Percentiles rank a stretch among this genome's conserved stretches.
These are phyloP conservation scores for Drosophila gaucha DNA, from an alignment of 2,888 invertebrate species.

Conservation along the genomic window DNA sequence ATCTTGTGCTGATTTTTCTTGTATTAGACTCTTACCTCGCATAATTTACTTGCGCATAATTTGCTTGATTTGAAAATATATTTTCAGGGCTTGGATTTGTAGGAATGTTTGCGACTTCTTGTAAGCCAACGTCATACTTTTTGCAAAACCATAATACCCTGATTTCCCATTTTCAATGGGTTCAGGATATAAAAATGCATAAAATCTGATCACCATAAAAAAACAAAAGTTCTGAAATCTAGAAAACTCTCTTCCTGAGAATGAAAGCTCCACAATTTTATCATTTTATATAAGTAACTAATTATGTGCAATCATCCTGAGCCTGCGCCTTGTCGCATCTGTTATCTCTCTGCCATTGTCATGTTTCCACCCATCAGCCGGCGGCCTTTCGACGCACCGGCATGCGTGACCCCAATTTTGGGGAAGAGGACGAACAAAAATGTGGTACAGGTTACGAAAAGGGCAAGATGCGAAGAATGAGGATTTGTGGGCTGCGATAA, in stretches of 20 bases:
- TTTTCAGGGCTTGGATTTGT: too few relatives aligned
- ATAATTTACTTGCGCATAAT: too few relatives aligned
- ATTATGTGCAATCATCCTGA: slow-evolving; percentile 30
- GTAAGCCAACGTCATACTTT: too few relatives aligned
- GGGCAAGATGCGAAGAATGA: slow-evolving; percentile 39
- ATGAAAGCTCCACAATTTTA: neutral
- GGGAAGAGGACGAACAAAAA: slow-evolving; percentile 25
- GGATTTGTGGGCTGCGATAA: slow-evolving; percentile 68
- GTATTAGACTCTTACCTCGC: too few relatives aligned
- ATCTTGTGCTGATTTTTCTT: too few relatives aligned
- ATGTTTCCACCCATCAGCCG: slow-evolving; percentile 20
- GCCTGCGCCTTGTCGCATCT: slow-evolving; percentile 27
- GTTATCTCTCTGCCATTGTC: slow-evolving; percentile 35
- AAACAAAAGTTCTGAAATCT: too few relatives aligned
- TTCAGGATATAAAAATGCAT: too few relatives aligned
- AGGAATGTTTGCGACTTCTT: too few relatives aligned
- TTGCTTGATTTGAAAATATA: too few relatives aligned
- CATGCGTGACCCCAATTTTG: slow-evolving; percentile 70
- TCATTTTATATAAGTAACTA: slow-evolving; percentile 5
- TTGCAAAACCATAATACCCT: too few relatives aligned
- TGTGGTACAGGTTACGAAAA: slow-evolving; percentile 56
- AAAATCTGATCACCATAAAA: too few relatives aligned
- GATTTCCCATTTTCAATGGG: too few relatives aligned
- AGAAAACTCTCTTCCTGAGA: neutral
- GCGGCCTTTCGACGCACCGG: slow-evolving; percentile 52